Conservation (phyloP, 2,888 invertebrate species). For the Nomada ruficornis region DNA sequence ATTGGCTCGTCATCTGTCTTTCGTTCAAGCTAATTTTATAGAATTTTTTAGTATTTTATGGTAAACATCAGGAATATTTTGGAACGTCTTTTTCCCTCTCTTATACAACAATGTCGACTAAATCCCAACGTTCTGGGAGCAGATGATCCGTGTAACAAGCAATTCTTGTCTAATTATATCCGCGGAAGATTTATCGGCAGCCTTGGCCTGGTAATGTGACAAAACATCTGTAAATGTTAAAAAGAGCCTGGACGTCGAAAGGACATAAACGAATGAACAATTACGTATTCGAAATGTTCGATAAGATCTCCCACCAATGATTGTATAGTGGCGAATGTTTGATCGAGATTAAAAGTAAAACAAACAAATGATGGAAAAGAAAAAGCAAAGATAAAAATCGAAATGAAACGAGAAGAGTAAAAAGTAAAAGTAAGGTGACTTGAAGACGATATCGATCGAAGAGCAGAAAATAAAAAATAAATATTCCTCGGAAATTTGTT, state of each 20-base stretch:
- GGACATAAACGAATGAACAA: slow-evolving; percentile 41
- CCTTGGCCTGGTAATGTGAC: slow-evolving; percentile 32
- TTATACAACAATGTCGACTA: background rate
- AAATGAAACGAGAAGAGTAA: too few relatives aligned
- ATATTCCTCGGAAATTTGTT: background rate
- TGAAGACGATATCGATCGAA: too few relatives aligned
- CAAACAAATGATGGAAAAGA: too few relatives aligned
- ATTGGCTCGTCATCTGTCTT: too few relatives aligned
- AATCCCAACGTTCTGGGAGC: background rate
- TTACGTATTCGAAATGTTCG: slow-evolving; percentile 35
- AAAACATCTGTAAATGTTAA: slow-evolving; percentile 24
- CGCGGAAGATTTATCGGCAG: slow-evolving; percentile 35
- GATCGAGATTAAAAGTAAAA: background rate
- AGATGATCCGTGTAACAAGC: slow-evolving; percentile 30
- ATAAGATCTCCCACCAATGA: background rate
- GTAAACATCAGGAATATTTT: background rate
- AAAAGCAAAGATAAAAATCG: too few relatives aligned
- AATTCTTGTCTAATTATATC: slow-evolving; percentile 37
- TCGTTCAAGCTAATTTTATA: too few relatives aligned
- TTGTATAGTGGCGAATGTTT: background rate
- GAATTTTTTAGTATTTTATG: too few relatives aligned
- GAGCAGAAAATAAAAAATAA: background rate
- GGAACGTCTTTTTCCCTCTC: background rate
- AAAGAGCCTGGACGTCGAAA: slow-evolving; percentile 31
- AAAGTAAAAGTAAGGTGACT: too few relatives aligned